Evolutionary conservation across 2,888 invertebrate species (phyloP), one percentile per base, ranked within the genome.

Genomic region (Brachylomia viminalis): DNA sequence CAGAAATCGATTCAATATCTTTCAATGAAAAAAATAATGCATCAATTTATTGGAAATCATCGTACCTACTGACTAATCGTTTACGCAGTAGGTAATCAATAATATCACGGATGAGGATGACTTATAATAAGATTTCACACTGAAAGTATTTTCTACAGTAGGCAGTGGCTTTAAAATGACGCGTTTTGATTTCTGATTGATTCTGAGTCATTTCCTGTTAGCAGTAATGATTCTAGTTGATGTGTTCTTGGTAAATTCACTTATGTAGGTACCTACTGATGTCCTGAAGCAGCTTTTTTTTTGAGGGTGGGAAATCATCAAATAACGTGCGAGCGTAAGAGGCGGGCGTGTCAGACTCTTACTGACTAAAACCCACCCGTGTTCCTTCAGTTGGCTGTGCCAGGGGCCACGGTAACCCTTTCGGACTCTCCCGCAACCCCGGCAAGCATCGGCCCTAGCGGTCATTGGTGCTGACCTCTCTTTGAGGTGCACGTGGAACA

Each of bases 81-180:
- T 71, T 54, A 77, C 52, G 52, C 59, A 67, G 70, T 77, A 27
- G 58, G 33, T 27, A 47, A 33, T 27, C 15, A 71, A 58, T 66
- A 80, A 76, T 74, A 72, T 59, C 72, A 73, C 52, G 61, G 69
- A 62, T 64, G 20, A 33, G 11, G 17, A 75, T 82, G 79, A 67
- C 66, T 74, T 69, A 82, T 85, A 73, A 66, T n/a, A 27, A 27
- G 71, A 79, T 85, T 82, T 75, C 73, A 77, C 38, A 61, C 59
- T 72, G 77, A 69, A 77, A 73, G 27, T 38, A 20, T 61, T 64
- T 23, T 11, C n/a, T n/a, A 33, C 56, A 42, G 23, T 8, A 0
- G 56, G 30, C 17, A n/a, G n/a, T n/a, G n/a, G 47, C 67, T 45
- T 45, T 79, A 75, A 71, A 79, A 73, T 79, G 59, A 47, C 71